Base-by-base conservation (phyloP, 1,140 invertebrate genomes). In the Proctacanthus coquilletti region DNA sequence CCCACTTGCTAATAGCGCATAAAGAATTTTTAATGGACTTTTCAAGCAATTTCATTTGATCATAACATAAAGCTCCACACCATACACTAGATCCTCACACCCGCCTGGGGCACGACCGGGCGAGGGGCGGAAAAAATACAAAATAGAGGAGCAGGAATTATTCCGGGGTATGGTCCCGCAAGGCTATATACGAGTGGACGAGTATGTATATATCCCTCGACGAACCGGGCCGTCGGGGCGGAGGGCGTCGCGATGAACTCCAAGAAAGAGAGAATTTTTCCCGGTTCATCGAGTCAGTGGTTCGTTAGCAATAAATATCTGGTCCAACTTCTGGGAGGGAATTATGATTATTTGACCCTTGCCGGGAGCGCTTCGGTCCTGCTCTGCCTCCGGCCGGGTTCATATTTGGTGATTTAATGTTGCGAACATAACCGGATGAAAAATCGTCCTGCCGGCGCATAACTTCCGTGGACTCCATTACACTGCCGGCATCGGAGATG, bases 281-380 rank as follows among this genome's bases (percentile, higher is more conserved):
- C 23, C 23, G 23, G 23, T 27, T 27, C 23, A 27, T 27, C 23
- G 23, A 27, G 23, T 13, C 23, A 27, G 13, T 27, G 23, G 23
- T 27, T 27, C 23, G 23, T 27, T 27, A 27, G 23, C 23, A 27
- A 27, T 27, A 27, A 27, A 27, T 27, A 27, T 27, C 23, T 27
- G 23, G 23, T 27, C 23, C n/a, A n/a, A n/a, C n/a, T n/a, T 9
- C 23, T 27, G 23, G 23, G 23, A 8, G 13, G 23, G 23, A 27
- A 27, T 9, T n/a, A n/a, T n/a, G 8, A 13, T 27, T 9, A 13
- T 27, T 27, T 27, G 23, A 27, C 23, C 23, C 23, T 27, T 27
- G 23, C 23, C 13, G n/a, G n/a, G n/a, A n/a, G n/a, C n/a, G n/a
- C n/a, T n/a, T n/a, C n/a, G n/a, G n/a, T 27, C 23, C 13, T 27